Conservation (phyloP, 1,140 invertebrate genomes). For the Meloidogyne hapla region DNA sequence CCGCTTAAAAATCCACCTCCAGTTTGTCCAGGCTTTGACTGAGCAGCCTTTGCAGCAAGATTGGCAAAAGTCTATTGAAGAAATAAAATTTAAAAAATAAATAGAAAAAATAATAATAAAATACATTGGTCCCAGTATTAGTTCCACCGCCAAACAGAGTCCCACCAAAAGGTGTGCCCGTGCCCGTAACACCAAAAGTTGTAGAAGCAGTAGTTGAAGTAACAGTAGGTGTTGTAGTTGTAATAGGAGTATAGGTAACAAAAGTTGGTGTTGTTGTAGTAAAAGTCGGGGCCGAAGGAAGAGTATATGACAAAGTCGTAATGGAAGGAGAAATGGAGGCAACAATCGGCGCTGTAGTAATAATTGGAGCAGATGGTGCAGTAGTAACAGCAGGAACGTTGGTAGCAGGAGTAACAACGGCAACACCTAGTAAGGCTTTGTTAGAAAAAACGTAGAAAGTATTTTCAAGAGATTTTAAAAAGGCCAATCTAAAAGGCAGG, state of each 20-base stretch:
- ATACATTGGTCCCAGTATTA: background rate
- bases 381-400: background rate
- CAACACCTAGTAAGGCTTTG: too few relatives aligned
- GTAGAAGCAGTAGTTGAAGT: background rate
- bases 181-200: background rate
- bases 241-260: background rate
- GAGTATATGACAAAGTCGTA: background rate
- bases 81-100: too few relatives aligned
- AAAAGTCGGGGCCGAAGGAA: background rate
- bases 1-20: conserved; percentile 15
- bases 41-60: conserved; percentile 17
- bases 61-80: conserved; percentile 12
- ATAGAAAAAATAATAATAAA: too few relatives aligned
- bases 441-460: too few relatives aligned
- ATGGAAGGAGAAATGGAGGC: background rate
- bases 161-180: background rate
- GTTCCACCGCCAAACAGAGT: conserved; percentile 28
- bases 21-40: conserved; percentile 10
- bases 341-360: background rate
- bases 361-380: background rate
- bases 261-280: background rate
- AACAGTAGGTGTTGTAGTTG: background rate
- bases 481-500: too few relatives aligned
- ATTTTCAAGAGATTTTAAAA: too few relatives aligned
- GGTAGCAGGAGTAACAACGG: background rate